Evolutionary conservation across 2,113 vertebrate species (phyloP).

Genomic region (Otis tarda): DNA sequence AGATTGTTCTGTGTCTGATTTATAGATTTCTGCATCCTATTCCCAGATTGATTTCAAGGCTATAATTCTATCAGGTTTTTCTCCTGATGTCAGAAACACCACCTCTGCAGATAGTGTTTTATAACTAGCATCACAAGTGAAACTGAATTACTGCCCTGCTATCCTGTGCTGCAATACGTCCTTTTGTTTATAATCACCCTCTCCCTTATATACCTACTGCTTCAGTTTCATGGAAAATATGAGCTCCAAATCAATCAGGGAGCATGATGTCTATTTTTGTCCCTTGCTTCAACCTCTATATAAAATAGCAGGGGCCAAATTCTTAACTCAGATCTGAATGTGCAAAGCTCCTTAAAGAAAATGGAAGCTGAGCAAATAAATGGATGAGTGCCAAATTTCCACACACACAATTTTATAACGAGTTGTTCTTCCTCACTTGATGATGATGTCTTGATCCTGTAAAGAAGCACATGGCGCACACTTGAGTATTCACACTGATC

Average conservation of each 20-base stretch:
- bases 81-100: conserved; percentile 66
- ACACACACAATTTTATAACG: not conserved
- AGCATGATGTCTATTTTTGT: not conserved
- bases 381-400: not conserved
- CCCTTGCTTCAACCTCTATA: not conserved
- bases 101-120: conserved; percentile 59
- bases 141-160: conserved; percentile 60
- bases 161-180: conserved; percentile 34
- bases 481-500: not conserved
- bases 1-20: conserved; percentile 73
- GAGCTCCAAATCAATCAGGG: conserved; percentile 53
- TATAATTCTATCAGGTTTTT: conserved; percentile 74
- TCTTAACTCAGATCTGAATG: not conserved
- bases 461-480: not conserved
- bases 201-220: not conserved
- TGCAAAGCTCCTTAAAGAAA: not conserved
- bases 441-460: not conserved
- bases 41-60: conserved; percentile 72
- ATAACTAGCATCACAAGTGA: conserved; percentile 51
- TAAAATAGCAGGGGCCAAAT: not conserved
- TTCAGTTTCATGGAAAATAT: conserved; percentile 21
- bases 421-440: not conserved
- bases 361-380: not conserved
- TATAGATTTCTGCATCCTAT: conserved; percentile 68
- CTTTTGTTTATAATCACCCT: conserved; percentile 38